Percentiles rank a stretch among this genome's conserved stretches.
Evolutionary conservation across 2,113 vertebrate species (phyloP).

Genomic region (Amia ocellicauda): DNA sequence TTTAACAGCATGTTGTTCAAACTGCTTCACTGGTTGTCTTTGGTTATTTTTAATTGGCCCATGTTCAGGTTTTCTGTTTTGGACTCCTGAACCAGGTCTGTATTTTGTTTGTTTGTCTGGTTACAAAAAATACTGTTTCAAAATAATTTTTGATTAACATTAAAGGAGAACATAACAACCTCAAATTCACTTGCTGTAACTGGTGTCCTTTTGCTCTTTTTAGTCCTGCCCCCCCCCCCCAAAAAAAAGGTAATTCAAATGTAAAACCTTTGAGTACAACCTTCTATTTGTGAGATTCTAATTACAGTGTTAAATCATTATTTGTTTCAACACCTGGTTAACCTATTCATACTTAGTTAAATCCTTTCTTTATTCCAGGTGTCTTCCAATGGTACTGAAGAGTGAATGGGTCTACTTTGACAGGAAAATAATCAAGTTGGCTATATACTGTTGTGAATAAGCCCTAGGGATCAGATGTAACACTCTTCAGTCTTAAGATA

Average conservation of each 20-base stretch:
- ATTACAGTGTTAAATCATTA: constrained; percentile 79
- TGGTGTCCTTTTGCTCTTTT: constrained; percentile 59
- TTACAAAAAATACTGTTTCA: too few species aligned
- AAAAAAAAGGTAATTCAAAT: constrained; percentile 68
- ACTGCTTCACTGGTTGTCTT: too few species aligned
- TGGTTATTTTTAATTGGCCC: too few species aligned
- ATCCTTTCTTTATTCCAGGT: constrained; percentile 89
- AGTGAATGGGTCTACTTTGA: constrained; percentile 83
- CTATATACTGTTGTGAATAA: constrained; percentile 82
- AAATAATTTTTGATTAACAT: too few species aligned
- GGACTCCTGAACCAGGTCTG: too few species aligned
- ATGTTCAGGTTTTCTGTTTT: too few species aligned
- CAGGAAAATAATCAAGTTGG: constrained; percentile 91
- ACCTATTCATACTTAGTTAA: constrained; percentile 76
- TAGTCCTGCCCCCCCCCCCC: constrained; percentile 49
- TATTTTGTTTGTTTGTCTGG: too few species aligned
- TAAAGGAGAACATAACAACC: not conserved
- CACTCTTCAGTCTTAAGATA: constrained; percentile 92
- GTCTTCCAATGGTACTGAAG: constrained; percentile 78
- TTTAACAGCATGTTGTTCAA: too few species aligned
- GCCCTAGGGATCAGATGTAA: constrained; percentile 90
- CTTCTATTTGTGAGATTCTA: constrained; percentile 73
- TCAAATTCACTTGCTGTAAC: constrained; percentile 46
- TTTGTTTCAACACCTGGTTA: constrained; percentile 81
- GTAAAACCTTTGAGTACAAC: constrained; percentile 68